Base-by-base conservation (phyloP, 2,113 vertebrate species). In the Rana temporaria region DNA sequence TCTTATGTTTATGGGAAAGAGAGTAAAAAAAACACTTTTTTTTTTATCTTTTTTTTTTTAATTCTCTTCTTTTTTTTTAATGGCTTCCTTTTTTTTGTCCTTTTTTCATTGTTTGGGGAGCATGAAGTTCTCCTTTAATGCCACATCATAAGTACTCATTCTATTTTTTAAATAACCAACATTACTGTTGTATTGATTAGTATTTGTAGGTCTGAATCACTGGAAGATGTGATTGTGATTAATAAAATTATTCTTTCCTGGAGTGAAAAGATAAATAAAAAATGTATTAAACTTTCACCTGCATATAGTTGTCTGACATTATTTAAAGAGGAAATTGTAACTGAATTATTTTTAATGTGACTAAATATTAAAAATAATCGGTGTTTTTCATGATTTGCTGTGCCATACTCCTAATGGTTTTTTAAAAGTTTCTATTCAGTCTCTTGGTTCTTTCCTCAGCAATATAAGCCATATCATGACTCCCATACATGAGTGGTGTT, bases 211-310 rank as follows among this genome's bases (percentile, higher is more conserved):
- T 30, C 17, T 18, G 52, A 71, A 19, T 71, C 69, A 71, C 69
- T 71, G 69, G 16, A 71, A 71, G 52, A 71, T 71, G 69, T 71
- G 48, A 55, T 55, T 71, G 69, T 71, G 48, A 55, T 71, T 71
- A 55, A 18, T 30, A 71, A 71, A 71, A 71, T 55, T 24, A 52
- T 52, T 52, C 22, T 71, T 55, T 71, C 48, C 69, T 71, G 42
- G 42, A 71, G 48, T 53, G 22, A 3, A 55, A 55, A 26, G 22
- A 55, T 55, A 71, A 71, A 71, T 70, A 71, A 48, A 71, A 71
- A 26, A 55, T 52, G 48, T 71, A 34, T 71, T 71, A 18, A 71
- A 24, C 24, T 70, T 70, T 71, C 55, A 24, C 17, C 30, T 19
- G 48, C 48, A 71, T 17, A 71, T 19, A 53, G 42, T 70, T 55